These are phyloP conservation scores for Enteromius thamalakanensis DNA, from an alignment of 2,797 vertebrate species.

Conservation along the genomic window DNA sequence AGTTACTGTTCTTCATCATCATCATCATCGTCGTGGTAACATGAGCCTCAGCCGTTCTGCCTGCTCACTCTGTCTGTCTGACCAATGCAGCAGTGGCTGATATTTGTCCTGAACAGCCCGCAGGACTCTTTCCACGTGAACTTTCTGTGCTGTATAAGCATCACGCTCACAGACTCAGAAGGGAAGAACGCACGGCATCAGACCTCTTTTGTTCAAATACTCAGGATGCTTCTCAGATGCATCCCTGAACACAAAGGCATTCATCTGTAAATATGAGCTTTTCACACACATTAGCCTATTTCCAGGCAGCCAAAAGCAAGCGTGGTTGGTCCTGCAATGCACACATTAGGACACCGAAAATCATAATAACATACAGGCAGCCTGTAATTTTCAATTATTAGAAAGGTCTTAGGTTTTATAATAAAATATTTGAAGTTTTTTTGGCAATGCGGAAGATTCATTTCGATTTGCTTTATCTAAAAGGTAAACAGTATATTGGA, in stretches of 20 bases:
- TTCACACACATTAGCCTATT: background rate
- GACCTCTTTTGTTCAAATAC: background rate
- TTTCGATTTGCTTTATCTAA: too few relatives aligned
- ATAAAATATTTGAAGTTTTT: too few relatives aligned
- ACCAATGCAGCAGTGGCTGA: background rate
- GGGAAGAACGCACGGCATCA: background rate
- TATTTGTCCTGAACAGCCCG: background rate
- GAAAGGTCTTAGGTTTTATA: too few relatives aligned
- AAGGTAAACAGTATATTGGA: too few relatives aligned
- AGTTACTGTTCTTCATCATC: constrained; percentile 2
- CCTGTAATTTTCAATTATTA: too few relatives aligned
- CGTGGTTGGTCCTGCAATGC: background rate
- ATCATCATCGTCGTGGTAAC: background rate
- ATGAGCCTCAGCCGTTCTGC: background rate
- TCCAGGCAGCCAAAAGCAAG: background rate
- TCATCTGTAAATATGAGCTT: background rate
- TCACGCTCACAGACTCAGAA: background rate
- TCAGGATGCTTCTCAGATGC: background rate
- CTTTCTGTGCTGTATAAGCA: background rate
- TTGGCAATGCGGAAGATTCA: too few relatives aligned
- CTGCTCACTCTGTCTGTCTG: background rate
- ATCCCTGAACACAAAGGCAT: background rate
- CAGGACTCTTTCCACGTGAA: constrained; percentile 6
- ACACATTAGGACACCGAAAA: background rate
- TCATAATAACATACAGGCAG: too few relatives aligned